Conservation (phyloP, 2,113 vertebrate genomes). For the Notarius lentiginosus region DNA sequence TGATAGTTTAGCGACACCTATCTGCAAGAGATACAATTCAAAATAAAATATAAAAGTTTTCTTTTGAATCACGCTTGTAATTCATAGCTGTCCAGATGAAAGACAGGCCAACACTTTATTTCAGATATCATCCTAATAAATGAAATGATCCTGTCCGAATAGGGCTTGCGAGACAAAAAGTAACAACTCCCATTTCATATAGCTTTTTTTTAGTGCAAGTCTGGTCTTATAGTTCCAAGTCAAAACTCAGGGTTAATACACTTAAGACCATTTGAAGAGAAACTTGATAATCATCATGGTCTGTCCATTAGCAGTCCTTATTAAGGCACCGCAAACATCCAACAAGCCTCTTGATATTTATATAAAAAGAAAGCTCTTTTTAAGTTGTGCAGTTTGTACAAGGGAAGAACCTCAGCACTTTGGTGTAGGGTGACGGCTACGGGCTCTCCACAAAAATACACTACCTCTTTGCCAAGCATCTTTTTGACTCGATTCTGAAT, state of each 20-base stretch:
- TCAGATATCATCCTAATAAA: not conserved
- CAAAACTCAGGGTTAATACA: constrained; percentile 9
- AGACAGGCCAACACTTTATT: not conserved
- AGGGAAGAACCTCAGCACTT: constrained; percentile 52
- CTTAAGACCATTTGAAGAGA: not conserved
- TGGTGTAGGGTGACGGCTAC: constrained; percentile 23
- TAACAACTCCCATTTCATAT: not conserved
- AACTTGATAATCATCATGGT: not conserved
- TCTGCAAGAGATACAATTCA: not conserved
- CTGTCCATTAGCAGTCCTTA: not conserved
- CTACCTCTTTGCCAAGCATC: constrained; percentile 12
- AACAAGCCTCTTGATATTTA: not conserved
- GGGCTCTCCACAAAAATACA: not conserved
- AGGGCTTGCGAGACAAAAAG: not conserved
- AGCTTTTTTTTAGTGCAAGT: constrained; percentile 18
- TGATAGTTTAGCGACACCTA: not conserved
- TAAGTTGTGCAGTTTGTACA: constrained; percentile 64
- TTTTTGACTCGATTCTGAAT: constrained; percentile 17
- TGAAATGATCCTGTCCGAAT: not conserved
- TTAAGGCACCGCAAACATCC: not conserved
- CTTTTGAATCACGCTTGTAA: not conserved
- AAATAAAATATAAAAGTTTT: not conserved
- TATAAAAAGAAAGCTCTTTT: constrained; percentile 27
- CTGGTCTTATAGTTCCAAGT: not conserved
- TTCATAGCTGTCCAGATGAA: not conserved